Evolutionary conservation across 2,113 vertebrate genomes (phyloP).

Genomic region (Uria lomvia): DNA sequence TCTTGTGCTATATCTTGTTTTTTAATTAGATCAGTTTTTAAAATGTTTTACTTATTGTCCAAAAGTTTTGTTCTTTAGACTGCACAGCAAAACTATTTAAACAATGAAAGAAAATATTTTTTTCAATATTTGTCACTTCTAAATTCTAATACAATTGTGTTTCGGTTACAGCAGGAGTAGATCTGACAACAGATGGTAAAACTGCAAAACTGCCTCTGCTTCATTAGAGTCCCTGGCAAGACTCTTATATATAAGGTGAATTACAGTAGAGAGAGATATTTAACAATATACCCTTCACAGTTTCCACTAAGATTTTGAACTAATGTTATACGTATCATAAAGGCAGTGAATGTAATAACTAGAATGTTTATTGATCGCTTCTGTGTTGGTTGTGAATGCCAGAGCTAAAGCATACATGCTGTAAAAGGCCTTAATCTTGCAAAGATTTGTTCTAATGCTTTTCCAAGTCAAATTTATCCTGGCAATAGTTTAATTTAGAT

Average conservation of each 20-base stretch:
- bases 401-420: neutral
- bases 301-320: neutral
- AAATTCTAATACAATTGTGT: neutral
- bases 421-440: neutral
- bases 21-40: neutral
- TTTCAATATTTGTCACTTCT: neutral
- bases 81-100: neutral
- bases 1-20: neutral
- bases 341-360: neutral
- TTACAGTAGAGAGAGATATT: neutral
- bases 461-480: neutral
- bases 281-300: neutral
- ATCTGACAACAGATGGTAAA: conserved; percentile 31
- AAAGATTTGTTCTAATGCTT: neutral
- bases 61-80: neutral
- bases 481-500: neutral
- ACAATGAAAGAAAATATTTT: neutral
- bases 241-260: neutral
- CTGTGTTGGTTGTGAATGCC: neutral
- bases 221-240: conserved; percentile 36
- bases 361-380: neutral
- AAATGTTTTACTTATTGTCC: neutral
- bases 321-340: neutral
- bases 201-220: conserved; percentile 11
- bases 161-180: neutral